A percentile compares a stretch with the other conserved stretches of the same genome.
These are phyloP conservation scores for Drosophila cracens DNA, from an alignment of 2,888 invertebrate genomes.

Conservation along the genomic window DNA sequence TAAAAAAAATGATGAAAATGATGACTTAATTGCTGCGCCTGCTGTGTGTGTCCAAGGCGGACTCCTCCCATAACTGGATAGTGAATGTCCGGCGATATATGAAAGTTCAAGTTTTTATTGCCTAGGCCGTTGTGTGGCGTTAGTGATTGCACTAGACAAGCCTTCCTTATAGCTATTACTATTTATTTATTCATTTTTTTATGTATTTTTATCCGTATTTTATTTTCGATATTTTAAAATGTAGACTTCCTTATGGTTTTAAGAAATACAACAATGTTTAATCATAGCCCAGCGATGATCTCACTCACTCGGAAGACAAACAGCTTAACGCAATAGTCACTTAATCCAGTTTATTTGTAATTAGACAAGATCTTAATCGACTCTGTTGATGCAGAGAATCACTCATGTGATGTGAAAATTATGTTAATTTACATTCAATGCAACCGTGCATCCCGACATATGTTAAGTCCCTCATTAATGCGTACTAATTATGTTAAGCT, in stretches of 20 bases:
- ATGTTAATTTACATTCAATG: no score
- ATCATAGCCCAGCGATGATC: neutral
- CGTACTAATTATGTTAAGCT: no score
- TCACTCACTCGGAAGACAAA: neutral
- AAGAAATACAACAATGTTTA: neutral
- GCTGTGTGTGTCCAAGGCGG: neutral
- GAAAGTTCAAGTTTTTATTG: conserved; percentile 1
- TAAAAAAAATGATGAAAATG: neutral
- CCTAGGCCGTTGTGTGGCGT: neutral
- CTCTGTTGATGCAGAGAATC: neutral
- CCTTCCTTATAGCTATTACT: conserved; percentile 12
- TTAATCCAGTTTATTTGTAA: neutral
- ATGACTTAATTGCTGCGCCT: neutral
- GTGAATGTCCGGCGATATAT: neutral
- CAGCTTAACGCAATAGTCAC: neutral
- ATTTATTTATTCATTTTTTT: neutral
- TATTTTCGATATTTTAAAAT: neutral
- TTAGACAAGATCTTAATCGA: neutral
- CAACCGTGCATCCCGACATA: no score
- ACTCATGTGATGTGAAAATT: neutral
- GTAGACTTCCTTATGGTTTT: neutral
- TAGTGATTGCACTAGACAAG: neutral
- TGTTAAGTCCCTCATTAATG: no score
- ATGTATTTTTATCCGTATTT: neutral
- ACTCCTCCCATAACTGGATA: conserved; percentile 2